Evolutionary conservation across 2,797 vertebrate species (phyloP).

Genomic region (Dendrocincla fuliginosa): DNA sequence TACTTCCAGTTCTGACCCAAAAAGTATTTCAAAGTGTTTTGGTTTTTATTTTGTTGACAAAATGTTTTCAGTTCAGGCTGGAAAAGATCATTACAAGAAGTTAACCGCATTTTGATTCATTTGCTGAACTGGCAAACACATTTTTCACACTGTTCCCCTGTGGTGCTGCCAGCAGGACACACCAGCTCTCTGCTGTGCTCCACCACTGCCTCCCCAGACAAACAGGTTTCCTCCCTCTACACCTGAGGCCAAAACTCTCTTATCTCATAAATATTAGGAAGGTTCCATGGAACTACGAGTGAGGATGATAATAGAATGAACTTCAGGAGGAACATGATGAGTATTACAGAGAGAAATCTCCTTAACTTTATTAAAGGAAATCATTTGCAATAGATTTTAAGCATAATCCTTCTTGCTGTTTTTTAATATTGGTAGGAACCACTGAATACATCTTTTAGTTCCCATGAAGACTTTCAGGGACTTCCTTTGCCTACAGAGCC

Average conservation of each 20-base stretch:
- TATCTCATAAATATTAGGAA: neutral
- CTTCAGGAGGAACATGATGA: neutral
- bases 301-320: neutral
- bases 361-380: slow-evolving; percentile 52
- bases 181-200: neutral
- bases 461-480: neutral
- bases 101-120: neutral
- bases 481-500: neutral
- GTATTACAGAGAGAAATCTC: slow-evolving; percentile 42
- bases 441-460: neutral
- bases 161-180: neutral
- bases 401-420: slow-evolving; percentile 16
- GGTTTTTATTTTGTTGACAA: neutral
- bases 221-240: neutral
- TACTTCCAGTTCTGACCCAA: neutral
- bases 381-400: slow-evolving; percentile 37
- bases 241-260: neutral
- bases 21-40: neutral
- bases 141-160: neutral
- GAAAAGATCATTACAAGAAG: neutral
- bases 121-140: neutral
- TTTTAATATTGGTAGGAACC: neutral
- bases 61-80: neutral
- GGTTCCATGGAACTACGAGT: neutral
- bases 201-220: neutral